Percentiles rank a stretch among this genome's conserved stretches.
Evolutionary conservation across 1,140 invertebrate genomes (phyloP).

Genomic region (Drosophila ficusphila): DNA sequence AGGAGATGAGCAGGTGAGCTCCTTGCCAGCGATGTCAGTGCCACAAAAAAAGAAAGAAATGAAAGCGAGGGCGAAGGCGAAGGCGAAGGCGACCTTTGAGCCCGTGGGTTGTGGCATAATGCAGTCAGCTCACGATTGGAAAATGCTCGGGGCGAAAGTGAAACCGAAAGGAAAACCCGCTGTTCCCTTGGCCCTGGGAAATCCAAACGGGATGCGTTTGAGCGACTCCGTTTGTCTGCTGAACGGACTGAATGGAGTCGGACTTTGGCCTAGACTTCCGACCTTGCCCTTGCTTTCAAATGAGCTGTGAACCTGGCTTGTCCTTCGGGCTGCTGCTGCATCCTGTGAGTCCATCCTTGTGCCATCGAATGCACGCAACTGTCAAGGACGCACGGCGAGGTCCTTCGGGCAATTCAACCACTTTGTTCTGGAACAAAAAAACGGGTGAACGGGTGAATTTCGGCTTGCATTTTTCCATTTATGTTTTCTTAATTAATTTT

Average conservation of each 20-base stretch:
- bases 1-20: constrained; percentile 6
- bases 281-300: constrained; percentile 32
- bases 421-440: too few relatives aligned
- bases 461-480: too few relatives aligned
- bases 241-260: constrained; percentile 1
- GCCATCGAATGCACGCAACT: constrained; percentile 36
- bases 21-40: constrained; percentile 20
- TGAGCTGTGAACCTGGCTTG: constrained; percentile 36
- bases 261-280: constrained; percentile 16
- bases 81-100: constrained; percentile 13
- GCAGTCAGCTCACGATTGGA: constrained; percentile 43
- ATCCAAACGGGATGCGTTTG: constrained; percentile 13
- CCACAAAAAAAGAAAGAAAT: neutral
- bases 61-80: neutral
- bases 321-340: neutral
- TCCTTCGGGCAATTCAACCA: constrained; percentile 13
- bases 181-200: constrained; percentile 15
- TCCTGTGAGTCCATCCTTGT: neutral
- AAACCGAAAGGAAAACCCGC: neutral
- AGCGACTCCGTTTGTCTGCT: constrained; percentile 12
- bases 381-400: constrained; percentile 14
- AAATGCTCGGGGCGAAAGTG: constrained; percentile 11
- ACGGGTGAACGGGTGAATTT: too few relatives aligned
- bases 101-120: constrained; percentile 18
- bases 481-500: too few relatives aligned